A percentile compares a stretch with the other conserved stretches of the same genome.
Evolutionary conservation across 2,888 invertebrate genomes (phyloP).

Genomic region (Lydus trimaculatus): DNA sequence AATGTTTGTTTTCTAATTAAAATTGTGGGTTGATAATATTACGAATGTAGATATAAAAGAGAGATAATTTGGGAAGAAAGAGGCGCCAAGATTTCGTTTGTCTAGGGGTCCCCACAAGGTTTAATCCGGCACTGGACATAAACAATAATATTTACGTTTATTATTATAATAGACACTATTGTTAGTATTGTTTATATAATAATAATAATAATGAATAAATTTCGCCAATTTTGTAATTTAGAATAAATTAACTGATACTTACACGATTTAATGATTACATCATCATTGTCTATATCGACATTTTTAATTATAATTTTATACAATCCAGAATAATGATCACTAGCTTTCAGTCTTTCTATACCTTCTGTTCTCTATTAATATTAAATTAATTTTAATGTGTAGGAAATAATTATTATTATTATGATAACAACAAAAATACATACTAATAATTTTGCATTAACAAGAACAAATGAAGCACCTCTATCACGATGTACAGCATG

Average conservation of each 20-base stretch:
- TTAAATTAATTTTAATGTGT: no score
- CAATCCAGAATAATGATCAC: slow-evolving; percentile 73
- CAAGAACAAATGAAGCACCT: slow-evolving; percentile 63
- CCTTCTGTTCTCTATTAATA: slow-evolving; percentile 53
- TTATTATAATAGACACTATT: not conserved
- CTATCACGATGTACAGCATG: slow-evolving; percentile 69
- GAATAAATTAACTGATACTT: slow-evolving; percentile 18
- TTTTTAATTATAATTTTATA: slow-evolving; percentile 74
- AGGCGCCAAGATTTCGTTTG: no score
- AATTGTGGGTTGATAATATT: no score
- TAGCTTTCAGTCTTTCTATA: slow-evolving; percentile 67
- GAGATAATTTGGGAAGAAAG: no score
- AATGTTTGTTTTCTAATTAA: no score
- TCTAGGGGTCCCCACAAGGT: no score
- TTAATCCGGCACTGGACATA: no score
- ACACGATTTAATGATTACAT: slow-evolving; percentile 23
- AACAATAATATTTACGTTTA: no score
- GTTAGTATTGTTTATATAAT: not conserved
- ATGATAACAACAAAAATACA: slow-evolving; percentile 47
- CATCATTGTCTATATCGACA: slow-evolving; percentile 60
- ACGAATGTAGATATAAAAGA: no score
- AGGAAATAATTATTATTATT: slow-evolving; percentile 7
- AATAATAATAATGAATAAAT: not conserved
- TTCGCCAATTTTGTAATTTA: not conserved
- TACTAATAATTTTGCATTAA: slow-evolving; percentile 67